These are phyloP conservation scores for Rhopilema esculentum DNA, from an alignment of 30 jellyfish, hydroid and myxozoan species.

Conservation along the genomic window DNA sequence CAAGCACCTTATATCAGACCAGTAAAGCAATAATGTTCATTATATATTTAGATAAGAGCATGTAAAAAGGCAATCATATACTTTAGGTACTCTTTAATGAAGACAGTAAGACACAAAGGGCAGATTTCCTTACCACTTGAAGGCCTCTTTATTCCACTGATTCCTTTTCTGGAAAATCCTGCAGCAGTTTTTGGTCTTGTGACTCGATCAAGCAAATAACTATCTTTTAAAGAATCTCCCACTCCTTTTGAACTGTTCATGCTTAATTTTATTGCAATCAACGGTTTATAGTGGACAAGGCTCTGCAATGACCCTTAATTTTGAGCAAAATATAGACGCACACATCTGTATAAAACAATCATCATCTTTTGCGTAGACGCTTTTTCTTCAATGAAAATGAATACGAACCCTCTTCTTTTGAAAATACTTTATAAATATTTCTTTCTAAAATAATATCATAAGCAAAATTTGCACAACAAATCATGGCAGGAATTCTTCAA, in stretches of 20 bases:
- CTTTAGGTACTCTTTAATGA: no score
- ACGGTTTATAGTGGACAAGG: background rate
- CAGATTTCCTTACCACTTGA: constrained; percentile 62
- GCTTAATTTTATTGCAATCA: background rate
- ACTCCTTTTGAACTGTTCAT: constrained; percentile 58
- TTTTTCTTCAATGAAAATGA: background rate
- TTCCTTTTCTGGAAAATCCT: constrained; percentile 50
- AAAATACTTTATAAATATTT: background rate
- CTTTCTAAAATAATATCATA: background rate
- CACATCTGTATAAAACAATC: background rate
- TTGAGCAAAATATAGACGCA: background rate
- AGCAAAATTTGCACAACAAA: background rate
- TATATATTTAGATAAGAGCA: no score
- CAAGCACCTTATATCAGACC: no score
- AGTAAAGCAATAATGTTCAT: no score
- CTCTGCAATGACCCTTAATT: background rate
- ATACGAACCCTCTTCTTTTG: background rate
- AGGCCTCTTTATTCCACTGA: constrained; percentile 75
- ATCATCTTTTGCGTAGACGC: no score
- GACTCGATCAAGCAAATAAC: constrained; percentile 42
- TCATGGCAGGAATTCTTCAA: background rate
- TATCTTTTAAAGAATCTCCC: constrained; percentile 40
- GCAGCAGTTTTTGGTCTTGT: constrained; percentile 72
- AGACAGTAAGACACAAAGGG: no score
- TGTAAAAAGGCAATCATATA: no score